Evolutionary conservation across 2,113 vertebrate species (phyloP), one percentile per base, ranked within the genome.

Genomic region (Xyliphius kryptos): DNA sequence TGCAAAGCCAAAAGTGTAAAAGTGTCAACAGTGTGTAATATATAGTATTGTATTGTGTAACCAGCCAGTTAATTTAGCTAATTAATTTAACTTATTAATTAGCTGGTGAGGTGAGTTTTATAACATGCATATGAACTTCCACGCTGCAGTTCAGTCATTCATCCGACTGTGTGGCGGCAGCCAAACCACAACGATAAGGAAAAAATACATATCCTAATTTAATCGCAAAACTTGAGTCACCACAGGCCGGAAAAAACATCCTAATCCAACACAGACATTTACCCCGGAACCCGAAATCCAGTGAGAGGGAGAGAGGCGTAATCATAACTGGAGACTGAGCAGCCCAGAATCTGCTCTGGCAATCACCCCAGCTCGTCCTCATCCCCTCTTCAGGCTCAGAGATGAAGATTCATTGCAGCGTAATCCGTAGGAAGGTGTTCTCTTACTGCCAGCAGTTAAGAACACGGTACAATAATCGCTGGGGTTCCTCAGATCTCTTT

Each of bases 391-490:
- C 62, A 59, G 62, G 61, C 63, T 63, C 52, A 4, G 17, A 75
- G 64, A 67, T 41, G 20, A 50, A 63, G 70, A 67, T 70, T 73
- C 47, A 67, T 73, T 65, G 70, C 61, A 65, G 60, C 52, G 48
- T 57, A 44, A 61, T 56, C 13, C 14, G 40, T 58, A 72, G 65
- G 54, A 63, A 44, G 56, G 10, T 59, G 41, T 47, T 47, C 26
- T 22, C 17, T 59, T 36, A 32, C 56, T 46, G 56, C 40, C 56
- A 59, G 26, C 26, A 56, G 19, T 32, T 22, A 47, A 47, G 41
- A 59, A n/a, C 56, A 32, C 56, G 22, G 15, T 58, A 59, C 14
- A 26, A 32, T 59, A 59, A 59, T 59, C 56, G 43, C 56, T 11
- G 56, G n/a, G 46, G 26, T 46, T 5, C 26, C 26, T 32, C 26